Evolutionary conservation across 2,888 invertebrate genomes (phyloP).

Genomic region (Eupithecia pulchellata): DNA sequence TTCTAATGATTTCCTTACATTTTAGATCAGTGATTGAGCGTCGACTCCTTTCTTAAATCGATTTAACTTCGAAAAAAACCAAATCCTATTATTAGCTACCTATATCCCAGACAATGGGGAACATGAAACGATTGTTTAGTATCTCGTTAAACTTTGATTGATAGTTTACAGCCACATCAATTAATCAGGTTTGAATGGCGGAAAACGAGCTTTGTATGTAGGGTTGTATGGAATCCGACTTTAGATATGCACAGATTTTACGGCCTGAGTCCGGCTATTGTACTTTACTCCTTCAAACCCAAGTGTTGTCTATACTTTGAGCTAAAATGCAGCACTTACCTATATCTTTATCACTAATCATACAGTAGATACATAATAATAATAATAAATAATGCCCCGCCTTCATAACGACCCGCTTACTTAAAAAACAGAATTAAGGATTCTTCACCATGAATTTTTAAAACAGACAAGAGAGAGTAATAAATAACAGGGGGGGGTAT

Average conservation of each 20-base stretch:
- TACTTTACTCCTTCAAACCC: background rate
- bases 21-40: background rate
- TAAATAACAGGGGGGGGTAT: too few species aligned
- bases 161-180: slow-evolving; percentile 79
- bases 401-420: too few species aligned
- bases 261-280: background rate
- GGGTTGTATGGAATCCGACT: slow-evolving; percentile 12
- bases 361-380: too few species aligned
- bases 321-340: background rate
- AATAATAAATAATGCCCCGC: too few species aligned
- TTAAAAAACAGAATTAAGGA: too few species aligned
- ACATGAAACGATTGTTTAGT: slow-evolving; percentile 74
- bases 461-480: too few species aligned
- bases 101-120: slow-evolving; percentile 69
- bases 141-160: slow-evolving; percentile 80
- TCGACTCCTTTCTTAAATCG: background rate
- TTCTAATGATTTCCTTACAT: background rate
- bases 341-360: too few species aligned
- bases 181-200: slow-evolving; percentile 68
- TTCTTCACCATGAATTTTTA: too few species aligned
- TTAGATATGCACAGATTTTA: background rate
- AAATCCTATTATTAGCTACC: slow-evolving; percentile 56
- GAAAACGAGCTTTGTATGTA: slow-evolving; percentile 36
- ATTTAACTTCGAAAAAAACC: background rate
- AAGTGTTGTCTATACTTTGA: background rate